Base-by-base conservation (phyloP, 2,797 vertebrate species). In the Coccyzus lansbergi region DNA sequence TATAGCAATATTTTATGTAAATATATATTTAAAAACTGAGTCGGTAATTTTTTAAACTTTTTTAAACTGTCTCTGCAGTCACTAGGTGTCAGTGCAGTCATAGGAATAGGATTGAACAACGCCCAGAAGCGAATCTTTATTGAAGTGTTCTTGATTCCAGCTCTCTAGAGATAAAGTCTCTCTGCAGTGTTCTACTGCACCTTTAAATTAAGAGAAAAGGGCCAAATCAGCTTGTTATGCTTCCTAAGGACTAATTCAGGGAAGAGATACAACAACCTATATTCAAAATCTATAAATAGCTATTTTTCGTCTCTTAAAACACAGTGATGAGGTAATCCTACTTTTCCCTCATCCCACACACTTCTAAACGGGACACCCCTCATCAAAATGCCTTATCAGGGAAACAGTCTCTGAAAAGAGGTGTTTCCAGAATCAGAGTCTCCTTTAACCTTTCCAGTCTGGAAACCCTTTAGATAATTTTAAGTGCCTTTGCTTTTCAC, bases 71-170 rank as follows among this genome's bases (percentile, higher is more conserved):
- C 12, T 15, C 8, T 75, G 29, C 13, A 26, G 77, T 84, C 97
- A 33, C 94, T 86, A 97, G 97, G 86, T 95, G 96, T 78, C 97
- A 96, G 92, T 79, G 90, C 76, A 34, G 51, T 6, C 55, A 46
- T 80, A 95, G 63, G 62, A 93, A 95, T 91, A 38, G 58, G 34
- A 31, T 44, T 9, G 20, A 33, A 20, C 40, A 24, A 5, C 4
- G 31, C 40, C 68, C 65, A 1, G 52, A 18, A 2, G 20, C 4
- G 25, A 16, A 1, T 10, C 13, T 36, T 9, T 14, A 3, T 26
- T 4, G 6, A 5, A 0, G 2, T 2, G 38, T 0, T 3, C 60
- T 52, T 4, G 6, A 2, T 7, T 52, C 29, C 36, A 7, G 10
- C 48, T n/a, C 64, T 33, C 21, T 36, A 21, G 15, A 21, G 28